These are phyloP conservation scores for Imbricaverruca yamaguchii DNA, from an alignment of 2,888 invertebrate genomes.

Conservation along the genomic window DNA sequence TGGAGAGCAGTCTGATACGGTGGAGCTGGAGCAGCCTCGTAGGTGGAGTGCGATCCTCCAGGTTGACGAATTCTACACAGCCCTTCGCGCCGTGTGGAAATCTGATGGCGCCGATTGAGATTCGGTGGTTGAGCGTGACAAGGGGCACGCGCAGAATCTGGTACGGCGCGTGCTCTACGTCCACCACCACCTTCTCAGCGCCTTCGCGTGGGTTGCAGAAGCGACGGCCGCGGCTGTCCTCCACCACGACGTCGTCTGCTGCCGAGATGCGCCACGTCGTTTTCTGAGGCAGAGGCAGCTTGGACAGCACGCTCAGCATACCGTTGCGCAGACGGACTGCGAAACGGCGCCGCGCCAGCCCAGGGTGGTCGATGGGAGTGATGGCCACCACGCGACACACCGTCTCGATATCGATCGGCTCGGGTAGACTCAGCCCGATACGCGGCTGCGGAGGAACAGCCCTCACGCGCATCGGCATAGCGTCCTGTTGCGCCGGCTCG, in stretches of 20 bases:
- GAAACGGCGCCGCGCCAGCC: not conserved
- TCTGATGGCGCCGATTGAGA: not conserved
- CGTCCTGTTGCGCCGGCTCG: not conserved
- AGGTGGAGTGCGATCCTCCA: too few relatives aligned
- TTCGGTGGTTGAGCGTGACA: not conserved
- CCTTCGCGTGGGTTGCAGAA: constrained; percentile 1
- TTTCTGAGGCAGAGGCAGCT: not conserved
- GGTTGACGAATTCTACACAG: too few relatives aligned
- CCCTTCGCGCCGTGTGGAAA: too few relatives aligned
- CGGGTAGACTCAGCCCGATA: not conserved
- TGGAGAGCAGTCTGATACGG: too few relatives aligned
- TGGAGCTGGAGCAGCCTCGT: too few relatives aligned
- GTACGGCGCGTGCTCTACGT: not conserved
- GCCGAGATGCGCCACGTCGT: not conserved
- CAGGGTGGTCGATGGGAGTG: not conserved
- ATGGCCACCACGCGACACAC: not conserved
- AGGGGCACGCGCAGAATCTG: not conserved
- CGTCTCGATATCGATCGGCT: not conserved
- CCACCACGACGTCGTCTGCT: not conserved
- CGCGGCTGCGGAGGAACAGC: not conserved
- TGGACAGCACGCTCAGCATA: constrained; percentile 1
- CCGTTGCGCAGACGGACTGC: constrained; percentile 6
- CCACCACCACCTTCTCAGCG: not conserved
- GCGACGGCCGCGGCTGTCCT: not conserved
- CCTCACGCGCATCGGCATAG: too few relatives aligned